Evolutionary conservation across 2,888 invertebrate species (phyloP), one percentile per base, ranked within the genome.

Genomic region (Mesodorylaimus sp.): DNA sequence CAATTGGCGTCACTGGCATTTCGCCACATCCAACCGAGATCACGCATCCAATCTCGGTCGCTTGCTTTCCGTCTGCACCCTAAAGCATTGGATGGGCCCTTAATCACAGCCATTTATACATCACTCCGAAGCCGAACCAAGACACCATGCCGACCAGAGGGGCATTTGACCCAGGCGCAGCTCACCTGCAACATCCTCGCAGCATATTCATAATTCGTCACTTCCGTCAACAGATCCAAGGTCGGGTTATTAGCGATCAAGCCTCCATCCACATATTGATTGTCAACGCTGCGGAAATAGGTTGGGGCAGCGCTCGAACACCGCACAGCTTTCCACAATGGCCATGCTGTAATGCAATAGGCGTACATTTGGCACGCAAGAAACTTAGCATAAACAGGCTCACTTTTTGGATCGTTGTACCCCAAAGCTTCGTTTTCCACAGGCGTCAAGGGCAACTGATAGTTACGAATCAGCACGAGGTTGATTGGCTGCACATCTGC

Each of bases 271-370:
- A 95, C 70, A 54, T 62, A 51, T 56, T 60, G 51, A 61, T 68
- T 61, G 48, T 65, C 59, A 47, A 67, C 50, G 62, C 64, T 54
- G 61, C 61, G 62, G 69, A 97, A 97, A 69, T 89, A 97, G 0
- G 93, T 87, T 0, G 97, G 97, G 21, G 97, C 97, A 0, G 97
- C 95, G 1, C 95, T 95, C 0, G 87, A 83, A 1, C 89, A 84
- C 24, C 95, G 73, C 0, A 88, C 91, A 1, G 86, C 89, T 61
- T 83, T 79, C 97, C 97, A 97, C 28, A 93, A 75, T 16, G 80
- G 71, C 67, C 83, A 81, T 5, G 10, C 44, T 43, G 27, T 19
- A 21, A 39, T 7, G 21, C 7, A 39, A 21, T n/a, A 39, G 5
- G 21, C 32, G 16, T 7, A 32, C 7, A 32, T 21, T 21, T 21